phyloP scores from a whole-genome alignment of 1,140 invertebrate genomes.

The Sinonovacula constricta region DNA sequence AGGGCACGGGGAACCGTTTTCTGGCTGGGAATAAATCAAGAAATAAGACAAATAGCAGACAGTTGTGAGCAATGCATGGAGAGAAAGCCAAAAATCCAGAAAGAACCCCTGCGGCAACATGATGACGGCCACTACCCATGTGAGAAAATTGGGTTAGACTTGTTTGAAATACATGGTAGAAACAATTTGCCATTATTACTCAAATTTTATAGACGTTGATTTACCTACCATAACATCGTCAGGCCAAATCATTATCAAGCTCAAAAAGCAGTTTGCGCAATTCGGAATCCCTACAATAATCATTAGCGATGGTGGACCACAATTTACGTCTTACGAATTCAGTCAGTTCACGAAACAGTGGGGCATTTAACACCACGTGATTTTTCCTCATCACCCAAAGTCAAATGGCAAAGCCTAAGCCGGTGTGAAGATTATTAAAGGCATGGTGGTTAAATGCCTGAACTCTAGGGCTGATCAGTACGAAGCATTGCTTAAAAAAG shows the following conservation, averaged over 20 bases:
- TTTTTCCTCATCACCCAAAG: constrained; percentile 48
- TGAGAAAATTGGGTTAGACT: constrained; percentile 56
- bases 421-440: constrained; percentile 57
- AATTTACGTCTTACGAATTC: too few relatives aligned
- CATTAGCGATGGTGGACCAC: constrained; percentile 50
- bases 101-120: constrained; percentile 47
- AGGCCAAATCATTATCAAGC: constrained; percentile 47
- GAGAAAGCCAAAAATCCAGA: too few relatives aligned
- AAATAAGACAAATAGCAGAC: constrained; percentile 56
- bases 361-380: constrained; percentile 45
- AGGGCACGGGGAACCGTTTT: constrained; percentile 51
- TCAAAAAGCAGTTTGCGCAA: too few relatives aligned
- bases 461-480: constrained; percentile 54
- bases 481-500: constrained; percentile 53
- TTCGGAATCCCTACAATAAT: constrained; percentile 49
- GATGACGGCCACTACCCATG: constrained; percentile 51
- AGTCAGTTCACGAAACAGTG: constrained; percentile 45
- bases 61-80: too few relatives aligned
- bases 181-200: constrained; percentile 60
- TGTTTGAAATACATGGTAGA: constrained; percentile 51
- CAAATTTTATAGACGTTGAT: constrained; percentile 77
- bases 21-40: constrained; percentile 60
- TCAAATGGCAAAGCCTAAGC: constrained; percentile 60
- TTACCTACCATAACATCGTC: constrained; percentile 35
- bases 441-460: constrained; percentile 57